A percentile compares a stretch with the other conserved stretches of the same genome.
Conservation (phyloP, 2,888 invertebrate species). For the Tipula helvola region DNA sequence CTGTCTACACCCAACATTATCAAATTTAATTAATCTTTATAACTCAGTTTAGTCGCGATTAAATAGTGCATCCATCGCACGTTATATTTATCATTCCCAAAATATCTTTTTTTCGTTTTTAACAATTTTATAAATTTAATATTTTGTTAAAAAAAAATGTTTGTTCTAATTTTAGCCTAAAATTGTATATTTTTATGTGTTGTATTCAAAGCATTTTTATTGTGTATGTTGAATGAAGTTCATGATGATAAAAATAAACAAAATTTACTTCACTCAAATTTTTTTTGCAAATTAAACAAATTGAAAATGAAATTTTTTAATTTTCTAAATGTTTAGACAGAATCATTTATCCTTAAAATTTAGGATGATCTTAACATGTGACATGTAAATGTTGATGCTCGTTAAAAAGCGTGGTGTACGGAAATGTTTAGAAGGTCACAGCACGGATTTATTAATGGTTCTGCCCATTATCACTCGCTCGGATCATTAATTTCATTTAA, state of each 20-base stretch:
- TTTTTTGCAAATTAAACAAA: not conserved
- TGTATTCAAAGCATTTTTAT: not conserved
- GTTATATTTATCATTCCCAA: not conserved
- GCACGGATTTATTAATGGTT: not conserved
- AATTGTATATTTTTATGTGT: not conserved
- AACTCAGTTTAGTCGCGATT: not conserved
- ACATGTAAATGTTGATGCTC: not conserved
- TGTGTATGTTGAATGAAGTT: not conserved
- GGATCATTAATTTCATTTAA: not conserved
- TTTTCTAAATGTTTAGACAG: not conserved
- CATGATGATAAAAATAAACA: not conserved
- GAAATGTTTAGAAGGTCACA: not conserved
- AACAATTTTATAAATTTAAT: not conserved
- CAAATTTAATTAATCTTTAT: not conserved
- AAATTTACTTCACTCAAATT: not conserved
- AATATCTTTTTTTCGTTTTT: not conserved
- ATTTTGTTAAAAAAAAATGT: not conserved
- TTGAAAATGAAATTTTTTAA: not conserved
- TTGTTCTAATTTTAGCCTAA: not conserved
- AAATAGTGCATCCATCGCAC: not conserved
- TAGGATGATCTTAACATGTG: not conserved
- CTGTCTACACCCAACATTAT: not conserved
- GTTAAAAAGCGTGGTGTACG: not conserved
- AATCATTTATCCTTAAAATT: not conserved
- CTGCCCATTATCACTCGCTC: not conserved